Conservation (phyloP, 2,797 vertebrate species). For the Scleropages formosus region DNA sequence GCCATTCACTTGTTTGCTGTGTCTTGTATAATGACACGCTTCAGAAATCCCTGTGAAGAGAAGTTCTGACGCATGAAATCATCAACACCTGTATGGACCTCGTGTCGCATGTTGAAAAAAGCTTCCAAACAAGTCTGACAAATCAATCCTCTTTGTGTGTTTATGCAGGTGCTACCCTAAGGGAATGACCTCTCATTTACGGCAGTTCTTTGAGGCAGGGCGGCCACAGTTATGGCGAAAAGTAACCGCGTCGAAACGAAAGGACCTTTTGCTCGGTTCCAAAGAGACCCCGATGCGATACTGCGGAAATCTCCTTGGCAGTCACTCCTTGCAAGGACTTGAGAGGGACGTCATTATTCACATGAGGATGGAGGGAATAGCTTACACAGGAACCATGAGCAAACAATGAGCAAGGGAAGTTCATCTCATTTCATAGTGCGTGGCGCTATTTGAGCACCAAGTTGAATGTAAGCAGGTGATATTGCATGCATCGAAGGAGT, state of each 20-base stretch:
- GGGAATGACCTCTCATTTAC: constrained; percentile 3
- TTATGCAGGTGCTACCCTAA: background rate
- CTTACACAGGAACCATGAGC: background rate
- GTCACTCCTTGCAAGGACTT: background rate
- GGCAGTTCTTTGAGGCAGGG: constrained; percentile 4
- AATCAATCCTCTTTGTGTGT: background rate
- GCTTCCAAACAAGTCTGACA: constrained; percentile 9
- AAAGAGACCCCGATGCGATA: background rate
- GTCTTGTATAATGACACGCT: constrained; percentile 20
- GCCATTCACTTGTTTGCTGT: background rate
- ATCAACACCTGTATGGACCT: background rate
- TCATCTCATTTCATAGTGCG: background rate
- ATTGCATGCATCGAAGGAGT: background rate
- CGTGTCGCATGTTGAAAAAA: constrained; percentile 4
- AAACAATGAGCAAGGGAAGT: background rate
- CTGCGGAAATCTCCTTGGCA: background rate
- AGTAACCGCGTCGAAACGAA: no score
- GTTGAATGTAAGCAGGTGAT: background rate
- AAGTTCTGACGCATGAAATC: background rate
- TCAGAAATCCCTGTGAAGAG: constrained; percentile 15
- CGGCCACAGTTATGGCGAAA: no score
- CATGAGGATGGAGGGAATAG: background rate
- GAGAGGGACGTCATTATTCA: constrained; percentile 12
- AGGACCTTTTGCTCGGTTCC: no score
- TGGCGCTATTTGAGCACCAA: background rate